phyloP scores from a whole-genome alignment of 2,888 invertebrate species.

The Eucera pruinosa region DNA sequence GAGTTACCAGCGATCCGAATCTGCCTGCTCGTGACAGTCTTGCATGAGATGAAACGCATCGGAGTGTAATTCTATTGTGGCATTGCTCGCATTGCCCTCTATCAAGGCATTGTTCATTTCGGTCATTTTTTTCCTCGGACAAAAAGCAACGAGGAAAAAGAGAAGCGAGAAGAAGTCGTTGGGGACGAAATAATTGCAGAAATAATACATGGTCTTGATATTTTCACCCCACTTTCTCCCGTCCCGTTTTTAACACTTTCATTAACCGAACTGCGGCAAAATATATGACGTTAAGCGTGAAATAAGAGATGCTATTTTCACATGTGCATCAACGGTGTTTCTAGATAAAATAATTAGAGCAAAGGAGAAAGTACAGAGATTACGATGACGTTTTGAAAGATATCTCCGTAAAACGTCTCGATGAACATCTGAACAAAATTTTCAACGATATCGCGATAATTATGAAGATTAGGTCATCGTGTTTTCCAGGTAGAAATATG shows the following conservation, averaged over 20 bases:
- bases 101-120: conserved; percentile 23
- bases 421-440: no score
- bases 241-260: conserved; percentile 18
- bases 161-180: background rate
- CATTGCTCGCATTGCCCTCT: conserved; percentile 2
- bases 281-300: background rate
- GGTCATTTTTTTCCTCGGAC: background rate
- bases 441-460: background rate
- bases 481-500: background rate
- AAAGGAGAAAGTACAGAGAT: conserved; percentile 40
- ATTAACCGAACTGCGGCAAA: background rate
- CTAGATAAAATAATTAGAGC: conserved; percentile 42
- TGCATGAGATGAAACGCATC: conserved; percentile 43
- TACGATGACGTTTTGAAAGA: conserved; percentile 12
- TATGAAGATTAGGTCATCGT: background rate
- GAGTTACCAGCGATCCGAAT: conserved; percentile 56
- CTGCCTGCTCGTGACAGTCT: conserved; percentile 54
- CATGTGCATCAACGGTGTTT: conserved; percentile 7
- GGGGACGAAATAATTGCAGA: background rate
- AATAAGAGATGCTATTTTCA: conserved; percentile 1
- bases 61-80: conserved; percentile 49
- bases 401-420: background rate
- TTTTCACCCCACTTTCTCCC: conserved; percentile 17
- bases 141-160: background rate
- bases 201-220: conserved; percentile 2